phyloP scores from a whole-genome alignment of 1,140 invertebrate species.

The Calliphora vicina region DNA sequence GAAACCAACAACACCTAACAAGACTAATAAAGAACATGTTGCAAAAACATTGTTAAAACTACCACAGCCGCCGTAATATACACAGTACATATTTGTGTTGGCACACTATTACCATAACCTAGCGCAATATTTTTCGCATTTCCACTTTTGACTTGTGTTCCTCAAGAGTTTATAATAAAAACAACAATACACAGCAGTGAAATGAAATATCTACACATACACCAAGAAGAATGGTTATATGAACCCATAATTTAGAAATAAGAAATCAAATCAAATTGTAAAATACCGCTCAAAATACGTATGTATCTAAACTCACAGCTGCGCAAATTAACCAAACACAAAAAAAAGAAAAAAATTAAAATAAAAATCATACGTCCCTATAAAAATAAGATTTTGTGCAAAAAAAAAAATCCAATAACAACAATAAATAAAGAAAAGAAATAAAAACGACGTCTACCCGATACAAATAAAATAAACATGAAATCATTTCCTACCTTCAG shows the following conservation, averaged over 20 bases:
- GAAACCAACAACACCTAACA: too few relatives aligned
- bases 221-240: background rate
- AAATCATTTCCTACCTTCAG: background rate
- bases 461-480: constrained; percentile 12
- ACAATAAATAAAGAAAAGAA: background rate
- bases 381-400: background rate
- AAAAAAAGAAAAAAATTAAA: background rate
- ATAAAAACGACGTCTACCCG: background rate
- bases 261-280: background rate
- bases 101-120: background rate
- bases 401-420: background rate
- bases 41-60: too few relatives aligned
- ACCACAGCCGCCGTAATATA: background rate
- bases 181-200: background rate
- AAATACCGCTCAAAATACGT: background rate
- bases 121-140: background rate
- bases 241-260: background rate
- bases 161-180: background rate
- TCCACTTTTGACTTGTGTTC: background rate
- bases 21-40: too few relatives aligned
- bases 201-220: background rate
- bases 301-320: background rate
- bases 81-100: background rate
- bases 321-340: background rate
- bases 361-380: background rate